phyloP scores from a whole-genome alignment of 1,140 invertebrate species.

The Scaptomyza hsui region DNA sequence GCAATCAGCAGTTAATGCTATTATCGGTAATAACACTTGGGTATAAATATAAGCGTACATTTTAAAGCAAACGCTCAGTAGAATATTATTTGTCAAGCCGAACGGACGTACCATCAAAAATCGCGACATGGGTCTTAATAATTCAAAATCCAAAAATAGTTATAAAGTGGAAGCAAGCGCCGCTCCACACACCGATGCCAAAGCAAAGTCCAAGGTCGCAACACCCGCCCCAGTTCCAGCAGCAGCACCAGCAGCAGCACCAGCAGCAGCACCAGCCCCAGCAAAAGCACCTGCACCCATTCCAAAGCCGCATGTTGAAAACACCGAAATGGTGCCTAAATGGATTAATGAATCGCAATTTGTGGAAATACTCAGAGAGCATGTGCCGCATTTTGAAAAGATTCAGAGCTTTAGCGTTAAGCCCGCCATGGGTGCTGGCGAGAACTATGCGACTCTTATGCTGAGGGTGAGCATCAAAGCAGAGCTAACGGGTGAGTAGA shows the following conservation, averaged over 20 bases:
- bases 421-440: slow-evolving; percentile 45
- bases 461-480: slow-evolving; percentile 44
- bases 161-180: slow-evolving; percentile 25
- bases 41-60: slow-evolving; percentile 32
- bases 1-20: slow-evolving; percentile 16
- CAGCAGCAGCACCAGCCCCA: not conserved
- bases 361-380: slow-evolving; percentile 77
- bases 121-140: slow-evolving; percentile 35
- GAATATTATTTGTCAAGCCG: slow-evolving; percentile 11
- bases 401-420: slow-evolving; percentile 41
- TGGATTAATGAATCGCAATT: slow-evolving; percentile 84
- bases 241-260: not conserved
- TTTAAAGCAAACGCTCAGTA: slow-evolving; percentile 25
- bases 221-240: not conserved
- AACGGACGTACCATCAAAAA: slow-evolving; percentile 5
- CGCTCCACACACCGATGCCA: slow-evolving; percentile 6
- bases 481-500: slow-evolving; percentile 46
- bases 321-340: slow-evolving; percentile 40
- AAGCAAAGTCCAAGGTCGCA: slow-evolving; percentile 3
- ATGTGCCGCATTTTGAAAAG: slow-evolving; percentile 61
- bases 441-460: slow-evolving; percentile 61
- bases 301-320: not conserved
- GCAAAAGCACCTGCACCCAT: not conserved
- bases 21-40: not conserved
- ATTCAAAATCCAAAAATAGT: slow-evolving; percentile 38